Evolutionary conservation across 2,113 vertebrate species (phyloP).

Genomic region (Tilapia sparmanii): DNA sequence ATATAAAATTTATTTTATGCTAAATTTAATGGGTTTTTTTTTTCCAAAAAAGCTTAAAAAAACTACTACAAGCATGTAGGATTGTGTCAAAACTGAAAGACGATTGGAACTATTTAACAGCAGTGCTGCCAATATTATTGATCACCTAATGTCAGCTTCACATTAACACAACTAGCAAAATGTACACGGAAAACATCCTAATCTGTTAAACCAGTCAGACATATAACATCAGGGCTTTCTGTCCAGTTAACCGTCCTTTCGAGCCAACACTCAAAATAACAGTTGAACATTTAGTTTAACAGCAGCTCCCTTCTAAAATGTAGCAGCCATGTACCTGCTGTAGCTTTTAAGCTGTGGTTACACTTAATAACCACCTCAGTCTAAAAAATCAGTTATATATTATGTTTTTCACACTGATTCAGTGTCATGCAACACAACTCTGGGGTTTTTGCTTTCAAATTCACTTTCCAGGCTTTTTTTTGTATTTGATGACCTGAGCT

Average conservation of each 20-base stretch:
- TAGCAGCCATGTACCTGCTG: not conserved
- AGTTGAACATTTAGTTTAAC: not conserved
- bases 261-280: not conserved
- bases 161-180: not conserved
- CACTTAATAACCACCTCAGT: not conserved
- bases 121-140: not conserved
- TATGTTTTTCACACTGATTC: not conserved
- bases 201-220: not conserved
- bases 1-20: accelerated
- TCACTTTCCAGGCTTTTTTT: not conserved
- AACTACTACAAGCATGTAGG: not conserved
- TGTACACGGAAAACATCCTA: not conserved
- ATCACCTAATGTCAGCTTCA: not conserved
- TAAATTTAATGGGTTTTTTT: not conserved
- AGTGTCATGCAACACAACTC: accelerated
- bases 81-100: not conserved
- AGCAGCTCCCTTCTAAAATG: not conserved
- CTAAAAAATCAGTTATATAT: not conserved
- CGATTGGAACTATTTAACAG: not conserved
- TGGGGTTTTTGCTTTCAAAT: not conserved
- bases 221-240: not conserved
- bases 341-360: not conserved
- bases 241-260: not conserved
- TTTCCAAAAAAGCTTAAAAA: not conserved
- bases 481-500: not conserved